Percentiles rank a stretch among this genome's conserved stretches.
Conservation (phyloP, 1,140 invertebrate species). For the Mycetomoellerius zeteki region DNA sequence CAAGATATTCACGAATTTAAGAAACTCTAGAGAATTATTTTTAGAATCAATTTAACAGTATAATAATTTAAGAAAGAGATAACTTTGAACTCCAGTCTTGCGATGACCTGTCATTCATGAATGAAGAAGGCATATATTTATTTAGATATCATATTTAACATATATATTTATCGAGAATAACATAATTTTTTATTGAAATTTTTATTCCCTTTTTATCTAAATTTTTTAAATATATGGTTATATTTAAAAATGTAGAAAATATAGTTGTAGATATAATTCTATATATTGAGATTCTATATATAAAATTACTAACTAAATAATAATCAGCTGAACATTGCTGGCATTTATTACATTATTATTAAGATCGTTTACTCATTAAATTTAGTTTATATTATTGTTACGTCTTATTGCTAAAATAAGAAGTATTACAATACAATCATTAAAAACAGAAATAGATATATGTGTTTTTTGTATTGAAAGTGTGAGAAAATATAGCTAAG, state of each 20-base stretch:
- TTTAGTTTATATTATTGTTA: neutral
- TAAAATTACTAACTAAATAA: too few relatives aligned
- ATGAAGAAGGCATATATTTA: neutral
- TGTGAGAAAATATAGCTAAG: neutral
- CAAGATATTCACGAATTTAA: neutral
- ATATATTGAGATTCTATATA: too few relatives aligned
- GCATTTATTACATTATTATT: neutral
- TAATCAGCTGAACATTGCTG: neutral
- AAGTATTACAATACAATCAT: neutral
- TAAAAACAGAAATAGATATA: neutral
- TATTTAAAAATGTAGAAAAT: neutral
- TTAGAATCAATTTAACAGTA: neutral
- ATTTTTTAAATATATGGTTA: neutral
- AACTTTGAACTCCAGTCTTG: neutral
- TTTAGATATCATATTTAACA: neutral
- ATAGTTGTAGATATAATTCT: neutral
- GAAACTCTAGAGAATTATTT: constrained; percentile 1
- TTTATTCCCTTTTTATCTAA: neutral
- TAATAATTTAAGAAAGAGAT: neutral
- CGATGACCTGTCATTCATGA: constrained; percentile 7
- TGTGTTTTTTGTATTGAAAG: neutral
- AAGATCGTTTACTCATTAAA: neutral
- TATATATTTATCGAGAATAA: neutral
- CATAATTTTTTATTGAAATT: neutral
- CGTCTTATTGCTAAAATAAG: neutral